Base-by-base conservation (phyloP, 2,113 vertebrate genomes). In the Boleophthalmus pectinirostris region DNA sequence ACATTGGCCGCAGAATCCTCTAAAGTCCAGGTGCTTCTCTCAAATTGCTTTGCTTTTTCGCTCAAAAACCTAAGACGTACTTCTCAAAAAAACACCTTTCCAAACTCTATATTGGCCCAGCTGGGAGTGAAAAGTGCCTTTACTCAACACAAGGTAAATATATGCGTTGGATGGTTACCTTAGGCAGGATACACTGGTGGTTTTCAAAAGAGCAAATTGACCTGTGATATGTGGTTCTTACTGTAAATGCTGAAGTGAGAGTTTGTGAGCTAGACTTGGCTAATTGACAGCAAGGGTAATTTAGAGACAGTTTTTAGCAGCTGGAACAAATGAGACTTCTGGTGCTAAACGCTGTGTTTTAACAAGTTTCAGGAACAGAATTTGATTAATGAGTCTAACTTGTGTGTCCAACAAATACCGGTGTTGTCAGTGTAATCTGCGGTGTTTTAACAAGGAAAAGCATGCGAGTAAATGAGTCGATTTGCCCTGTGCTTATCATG, bases 41-140 rank as follows among this genome's bases (percentile, higher is more conserved):
- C 65, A 82, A 86, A 90, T 81, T 87, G 81, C 81, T 88, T 91
- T 87, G 82, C 82, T 77, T 88, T n/a, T 87, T 84, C 87, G 74
- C 85, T 83, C 89, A 80, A 85, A 89, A 88, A 80, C 77, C 51
- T 79, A 81, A 90, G 79, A 78, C 76, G 65, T 69, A 70, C 80
- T 85, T 88, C 69, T 78, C 81, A 67, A 82, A 81, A 82, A 81
- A 82, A 74, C 76, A 65, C 49, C 66, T 78, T 51, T 77, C 77
- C 69, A 82, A 87, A 83, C 77, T 70, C 58, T 29, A 70, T 75
- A 69, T 76, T 69, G 70, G 80, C 87, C 87, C 83, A 57, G 73
- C 82, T 77, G 80, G 79, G 70, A 88, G 80, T 80, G 81, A 83
- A 73, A 85, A 68, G 73, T 87, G 74, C 85, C 79, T 85, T 87